These are phyloP conservation scores for Amphimallon solstitiale DNA, from an alignment of 2,888 invertebrate species.

Conservation along the genomic window DNA sequence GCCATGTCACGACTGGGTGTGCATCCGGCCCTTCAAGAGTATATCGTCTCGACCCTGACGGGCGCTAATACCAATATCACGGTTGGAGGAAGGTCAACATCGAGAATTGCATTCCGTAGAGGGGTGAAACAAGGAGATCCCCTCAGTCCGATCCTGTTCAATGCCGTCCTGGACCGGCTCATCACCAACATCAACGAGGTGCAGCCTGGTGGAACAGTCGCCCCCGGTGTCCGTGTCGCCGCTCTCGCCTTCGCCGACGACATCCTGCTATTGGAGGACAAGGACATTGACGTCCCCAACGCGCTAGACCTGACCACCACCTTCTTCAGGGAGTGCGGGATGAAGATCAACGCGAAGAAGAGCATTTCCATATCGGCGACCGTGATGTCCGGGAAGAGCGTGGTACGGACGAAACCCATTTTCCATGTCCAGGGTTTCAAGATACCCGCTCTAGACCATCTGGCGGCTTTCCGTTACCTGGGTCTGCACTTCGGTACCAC, in stretches of 20 bases:
- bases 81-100: conserved; percentile 16
- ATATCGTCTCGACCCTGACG: conserved; percentile 49
- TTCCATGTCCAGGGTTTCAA: neutral
- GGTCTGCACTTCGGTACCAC: conserved; percentile 50
- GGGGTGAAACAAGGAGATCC: conserved; percentile 60
- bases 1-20: conserved; percentile 52
- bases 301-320: conserved; percentile 39
- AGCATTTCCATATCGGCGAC: conserved; percentile 35
- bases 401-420: neutral
- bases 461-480: conserved; percentile 46
- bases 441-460: neutral
- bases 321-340: conserved; percentile 42
- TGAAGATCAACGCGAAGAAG: conserved; percentile 42
- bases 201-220: no score
- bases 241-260: conserved; percentile 58
- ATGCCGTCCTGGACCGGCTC: conserved; percentile 49
- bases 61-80: conserved; percentile 46
- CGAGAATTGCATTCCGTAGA: conserved; percentile 43
- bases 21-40: conserved; percentile 50
- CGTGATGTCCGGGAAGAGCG: conserved; percentile 5
- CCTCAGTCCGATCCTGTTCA: conserved; percentile 49
- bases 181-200: conserved; percentile 25
- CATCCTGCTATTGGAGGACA: conserved; percentile 53
- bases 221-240: conserved; percentile 38
- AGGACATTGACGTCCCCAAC: conserved; percentile 50